phyloP scores from a whole-genome alignment of 2,113 vertebrate genomes.

The Phalacrocorax pelagicus region DNA sequence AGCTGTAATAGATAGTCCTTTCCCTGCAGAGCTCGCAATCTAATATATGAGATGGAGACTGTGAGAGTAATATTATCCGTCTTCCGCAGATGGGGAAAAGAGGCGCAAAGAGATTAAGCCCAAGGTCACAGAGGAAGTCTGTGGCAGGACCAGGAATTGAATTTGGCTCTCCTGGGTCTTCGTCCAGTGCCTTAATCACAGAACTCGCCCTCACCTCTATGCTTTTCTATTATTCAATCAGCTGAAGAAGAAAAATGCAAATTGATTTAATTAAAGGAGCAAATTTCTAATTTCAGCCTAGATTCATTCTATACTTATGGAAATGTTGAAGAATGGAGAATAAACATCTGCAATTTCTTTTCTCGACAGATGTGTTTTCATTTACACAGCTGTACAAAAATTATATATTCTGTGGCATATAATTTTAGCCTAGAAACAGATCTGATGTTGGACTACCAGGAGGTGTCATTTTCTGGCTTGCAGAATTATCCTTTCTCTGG shows the following conservation, averaged over 20 bases:
- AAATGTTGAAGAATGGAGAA: slow-evolving; percentile 70
- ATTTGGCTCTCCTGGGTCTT: not conserved
- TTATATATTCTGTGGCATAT: slow-evolving; percentile 63
- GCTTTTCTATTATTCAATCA: slow-evolving; percentile 61
- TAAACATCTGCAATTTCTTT: slow-evolving; percentile 69
- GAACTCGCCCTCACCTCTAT: not conserved
- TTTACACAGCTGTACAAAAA: slow-evolving; percentile 75
- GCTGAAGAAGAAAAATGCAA: slow-evolving; percentile 55
- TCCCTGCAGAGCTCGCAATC: not conserved
- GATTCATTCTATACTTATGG: slow-evolving; percentile 40
- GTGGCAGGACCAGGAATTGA: not conserved
- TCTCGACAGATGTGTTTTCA: slow-evolving; percentile 67
- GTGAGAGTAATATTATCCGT: not conserved
- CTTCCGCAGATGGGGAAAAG: not conserved
- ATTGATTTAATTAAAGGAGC: slow-evolving; percentile 77
- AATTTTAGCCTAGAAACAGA: slow-evolving; percentile 69
- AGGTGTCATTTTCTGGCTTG: slow-evolving; percentile 64
- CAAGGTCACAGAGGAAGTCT: not conserved
- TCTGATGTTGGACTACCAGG: slow-evolving; percentile 62
- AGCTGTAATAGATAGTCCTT: not conserved
- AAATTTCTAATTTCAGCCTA: slow-evolving; percentile 68
- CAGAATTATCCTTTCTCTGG: slow-evolving; percentile 69
- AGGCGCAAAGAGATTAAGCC: not conserved
- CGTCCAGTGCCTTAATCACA: not conserved
- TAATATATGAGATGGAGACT: not conserved